These are phyloP conservation scores for Homarus americanus DNA, from an alignment of 1,140 invertebrate species.

Conservation along the genomic window DNA sequence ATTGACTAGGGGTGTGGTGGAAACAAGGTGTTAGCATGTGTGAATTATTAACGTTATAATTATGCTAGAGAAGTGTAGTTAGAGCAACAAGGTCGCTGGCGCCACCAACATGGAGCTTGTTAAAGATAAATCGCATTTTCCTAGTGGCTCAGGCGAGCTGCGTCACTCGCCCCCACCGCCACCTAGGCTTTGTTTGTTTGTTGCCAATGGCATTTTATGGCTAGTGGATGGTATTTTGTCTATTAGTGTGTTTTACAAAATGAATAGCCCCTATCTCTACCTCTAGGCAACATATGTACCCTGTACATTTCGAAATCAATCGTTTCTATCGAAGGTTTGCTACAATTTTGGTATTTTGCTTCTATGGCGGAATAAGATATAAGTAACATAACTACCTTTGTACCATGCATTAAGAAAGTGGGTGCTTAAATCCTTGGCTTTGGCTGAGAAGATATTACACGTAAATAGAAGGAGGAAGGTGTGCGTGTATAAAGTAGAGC, in stretches of 20 bases:
- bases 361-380: not conserved
- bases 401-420: not conserved
- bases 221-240: no score
- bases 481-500: conserved; percentile 52
- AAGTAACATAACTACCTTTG: not conserved
- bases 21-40: no score
- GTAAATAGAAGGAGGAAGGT: conserved; percentile 48
- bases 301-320: no score
- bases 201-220: not conserved
- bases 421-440: not conserved
- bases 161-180: conserved; percentile 12
- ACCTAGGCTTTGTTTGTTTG: conserved; percentile 25
- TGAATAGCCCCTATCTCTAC: no score
- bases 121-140: conserved; percentile 63
- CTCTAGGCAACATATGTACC: no score
- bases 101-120: conserved; percentile 22
- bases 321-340: no score
- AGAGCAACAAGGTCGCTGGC: conserved; percentile 27
- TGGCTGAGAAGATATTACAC: conserved; percentile 10
- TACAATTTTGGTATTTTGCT: not conserved
- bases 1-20: not conserved
- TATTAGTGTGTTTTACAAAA: no score
- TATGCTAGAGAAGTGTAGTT: not conserved
- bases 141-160: conserved; percentile 30
- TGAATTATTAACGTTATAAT: not conserved